phyloP scores from a whole-genome alignment of 2,797 vertebrate genomes.

The Aulostomus chinensis region DNA sequence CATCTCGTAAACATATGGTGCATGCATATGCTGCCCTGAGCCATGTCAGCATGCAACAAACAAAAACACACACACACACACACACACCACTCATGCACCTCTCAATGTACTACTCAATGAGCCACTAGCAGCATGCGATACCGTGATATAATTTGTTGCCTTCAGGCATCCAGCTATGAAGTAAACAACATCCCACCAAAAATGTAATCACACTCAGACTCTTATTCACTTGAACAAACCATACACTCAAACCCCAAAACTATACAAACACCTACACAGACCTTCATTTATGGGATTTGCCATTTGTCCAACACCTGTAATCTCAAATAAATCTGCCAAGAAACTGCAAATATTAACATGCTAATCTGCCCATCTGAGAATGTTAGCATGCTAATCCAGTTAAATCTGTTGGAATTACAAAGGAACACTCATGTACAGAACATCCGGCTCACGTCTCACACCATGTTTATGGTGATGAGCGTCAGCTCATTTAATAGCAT shows the following conservation, averaged over 20 bases:
- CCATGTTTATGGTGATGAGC: conserved; percentile 26
- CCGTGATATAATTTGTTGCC: too few species aligned
- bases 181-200: too few species aligned
- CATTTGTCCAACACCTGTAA: conserved; percentile 1
- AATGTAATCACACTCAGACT: too few species aligned
- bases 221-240: too few species aligned
- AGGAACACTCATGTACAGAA: conserved; percentile 34
- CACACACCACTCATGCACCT: too few species aligned
- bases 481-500: conserved; percentile 13
- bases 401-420: conserved; percentile 59
- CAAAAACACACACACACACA: too few species aligned
- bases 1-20: conserved; percentile 65
- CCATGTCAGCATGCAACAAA: conserved; percentile 32
- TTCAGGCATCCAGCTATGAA: too few species aligned
- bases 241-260: too few species aligned
- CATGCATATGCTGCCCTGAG: conserved; percentile 52
- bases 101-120: too few species aligned
- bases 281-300: too few species aligned
- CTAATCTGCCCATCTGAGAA: conserved; percentile 48
- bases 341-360: conserved; percentile 44
- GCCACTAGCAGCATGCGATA: too few species aligned
- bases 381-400: conserved; percentile 60
- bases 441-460: conserved; percentile 48
- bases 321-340: conserved; percentile 20
- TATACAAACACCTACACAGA: background rate